Evolutionary conservation across 2,888 invertebrate species (phyloP).

Genomic region (Microctonus aethiopoides): DNA sequence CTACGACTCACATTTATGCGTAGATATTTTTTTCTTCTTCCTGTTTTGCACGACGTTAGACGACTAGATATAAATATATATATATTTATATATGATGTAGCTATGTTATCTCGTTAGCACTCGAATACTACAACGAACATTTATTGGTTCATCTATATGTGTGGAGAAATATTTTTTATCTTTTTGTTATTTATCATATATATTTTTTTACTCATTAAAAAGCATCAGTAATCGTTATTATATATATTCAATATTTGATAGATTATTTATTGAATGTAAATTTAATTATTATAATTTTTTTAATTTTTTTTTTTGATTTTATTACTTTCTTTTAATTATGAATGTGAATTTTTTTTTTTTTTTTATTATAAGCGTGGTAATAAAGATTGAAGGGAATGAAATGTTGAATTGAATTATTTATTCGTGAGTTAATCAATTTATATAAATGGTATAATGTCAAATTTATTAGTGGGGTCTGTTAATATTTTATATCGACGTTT

Average conservation of each 20-base stretch:
- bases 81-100: not conserved
- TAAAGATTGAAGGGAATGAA: too few relatives aligned
- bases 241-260: not conserved
- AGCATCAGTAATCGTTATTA: not conserved
- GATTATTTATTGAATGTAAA: not conserved
- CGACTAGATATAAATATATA: not conserved
- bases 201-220: not conserved
- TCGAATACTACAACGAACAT: too few relatives aligned
- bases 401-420: not conserved
- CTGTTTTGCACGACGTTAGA: slow-evolving; percentile 2
- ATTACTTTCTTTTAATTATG: too few relatives aligned
- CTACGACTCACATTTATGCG: slow-evolving; percentile 8
- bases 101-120: not conserved
- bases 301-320: too few relatives aligned
- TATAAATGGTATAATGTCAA: not conserved
- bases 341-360: too few relatives aligned
- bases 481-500: not conserved
- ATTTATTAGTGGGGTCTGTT: too few relatives aligned
- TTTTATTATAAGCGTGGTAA: too few relatives aligned
- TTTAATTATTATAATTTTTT: too few relatives aligned
- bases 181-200: not conserved
- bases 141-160: too few relatives aligned
- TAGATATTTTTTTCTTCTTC: slow-evolving; percentile 13
- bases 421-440: not conserved
- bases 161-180: not conserved